Base-by-base conservation (phyloP, 2,888 invertebrate species). In the Augiades crinisus region DNA sequence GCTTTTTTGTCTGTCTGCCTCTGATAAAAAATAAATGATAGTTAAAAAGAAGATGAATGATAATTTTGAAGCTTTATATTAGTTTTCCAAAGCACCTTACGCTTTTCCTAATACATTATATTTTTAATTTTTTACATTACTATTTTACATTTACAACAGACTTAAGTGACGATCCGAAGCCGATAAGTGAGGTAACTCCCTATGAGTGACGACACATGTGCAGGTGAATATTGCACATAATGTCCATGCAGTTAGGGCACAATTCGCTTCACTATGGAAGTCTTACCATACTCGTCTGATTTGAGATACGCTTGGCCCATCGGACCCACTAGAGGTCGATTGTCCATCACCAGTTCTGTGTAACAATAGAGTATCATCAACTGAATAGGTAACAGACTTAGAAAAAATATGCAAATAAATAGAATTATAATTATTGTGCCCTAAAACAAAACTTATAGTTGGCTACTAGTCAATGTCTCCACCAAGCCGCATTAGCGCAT, bases 231-330 rank as follows among this genome's bases (percentile, higher is more conserved):
- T 74, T 72, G 78, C 79, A 85, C 85, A 60, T 64, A 65, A 72
- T 78, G 60, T 74, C 73, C 88, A 88, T 88, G 88, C 88, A 80
- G 63, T 78, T 78, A 78, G 78, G 80, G 75, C 82, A 75, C 78
- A 73, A 68, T 62, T 75, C 65, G 60, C 63, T 63, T 68, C 61
- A 37, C 51, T 24, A 46, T 52, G 52, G 52, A 45, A 67, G 70
- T 77, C 94, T 95, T 95, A 95, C 95, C 95, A 91, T 94, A 93
- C 90, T 92, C 92, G 91, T 95, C 95, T 83, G 94, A 92, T 92
- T 95, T 95, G 90, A 95, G 93, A 93, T 95, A 95, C 82, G 93
- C 93, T 91, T 94, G 94, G 88, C 95, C 95, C 91, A 93, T 91
- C 75, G 94, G 93, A 90, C 94, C 94, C 90, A 95, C 92, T 90